Base-by-base conservation (phyloP, 1,140 invertebrate species). In the Drosophila simulans region DNA sequence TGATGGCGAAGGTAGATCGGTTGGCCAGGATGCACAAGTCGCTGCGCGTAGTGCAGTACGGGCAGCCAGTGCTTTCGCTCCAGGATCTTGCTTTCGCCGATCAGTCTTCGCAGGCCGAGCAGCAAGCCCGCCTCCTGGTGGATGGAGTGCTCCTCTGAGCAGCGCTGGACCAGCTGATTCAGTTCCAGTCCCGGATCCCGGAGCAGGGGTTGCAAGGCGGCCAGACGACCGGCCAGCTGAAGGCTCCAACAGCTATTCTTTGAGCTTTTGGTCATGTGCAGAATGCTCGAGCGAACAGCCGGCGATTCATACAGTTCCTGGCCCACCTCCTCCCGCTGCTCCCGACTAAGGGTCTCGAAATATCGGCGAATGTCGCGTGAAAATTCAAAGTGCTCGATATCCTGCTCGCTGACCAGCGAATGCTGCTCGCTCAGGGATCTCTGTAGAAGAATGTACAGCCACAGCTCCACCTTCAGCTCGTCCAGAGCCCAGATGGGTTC, bases 361-460 rank as follows among this genome's bases (percentile, higher is more conserved):
- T 66, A 88, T 13, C 11, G 10, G 0, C 42, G 17, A 3, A 63
- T 57, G 22, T 82, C 65, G 11, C 11, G 3, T 7, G 62, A 39
- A 7, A 91, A 76, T 17, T 83, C 56, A 25, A 65, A 89, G 17
- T 81, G 39, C 5, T 77, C 70, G 7, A 91, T 10, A 8, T 91
- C 89, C 15, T 35, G 62, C 10, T 25, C 13, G 5, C 56, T 57
- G 37, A 75, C 20, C 2, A 65, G 40, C 0, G 3, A 3, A 0
- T 37, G 11, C 13, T 11, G 4, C 0, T 4, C 20, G 2, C 15
- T 5, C 5, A 13, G 49, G 0, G 51, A 35, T 8, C 52, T 20
- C 8, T 64, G 64, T 12, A 86, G 49, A 1, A 88, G 53, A 4
- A 58, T 5, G 10, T 60, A 74, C 7, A 75, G 63, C 73, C 52